Conservation (phyloP, 2,888 invertebrate genomes). For the Archips xylosteana region DNA sequence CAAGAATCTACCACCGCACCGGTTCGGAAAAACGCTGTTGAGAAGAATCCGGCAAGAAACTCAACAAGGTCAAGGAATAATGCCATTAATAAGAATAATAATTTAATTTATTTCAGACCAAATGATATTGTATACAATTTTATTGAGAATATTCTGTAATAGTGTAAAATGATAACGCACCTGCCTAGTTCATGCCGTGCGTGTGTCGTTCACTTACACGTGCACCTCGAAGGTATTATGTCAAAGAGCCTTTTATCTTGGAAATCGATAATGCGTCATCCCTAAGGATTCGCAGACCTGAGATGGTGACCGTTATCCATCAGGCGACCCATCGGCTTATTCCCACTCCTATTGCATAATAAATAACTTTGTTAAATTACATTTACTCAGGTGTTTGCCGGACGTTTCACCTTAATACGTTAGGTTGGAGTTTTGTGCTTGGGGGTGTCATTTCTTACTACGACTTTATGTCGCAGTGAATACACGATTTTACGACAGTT, state of each 20-base stretch:
- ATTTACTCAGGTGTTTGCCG: slow-evolving; percentile 23
- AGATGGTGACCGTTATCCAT: slow-evolving; percentile 40
- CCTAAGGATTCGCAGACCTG: slow-evolving; percentile 3
- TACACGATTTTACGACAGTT: slow-evolving; percentile 34
- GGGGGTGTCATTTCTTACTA: slow-evolving; percentile 25
- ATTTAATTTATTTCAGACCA: no score
- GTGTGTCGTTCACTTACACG: background rate
- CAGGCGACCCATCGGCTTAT: slow-evolving; percentile 34
- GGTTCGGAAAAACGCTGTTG: no score
- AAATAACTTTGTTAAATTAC: slow-evolving; percentile 30
- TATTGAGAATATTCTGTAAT: no score
- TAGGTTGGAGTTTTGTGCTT: slow-evolving; percentile 6
- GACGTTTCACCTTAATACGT: slow-evolving; percentile 8
- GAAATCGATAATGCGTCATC: slow-evolving; percentile 23
- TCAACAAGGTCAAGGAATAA: no score
- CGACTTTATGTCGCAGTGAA: slow-evolving; percentile 35
- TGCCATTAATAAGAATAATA: no score
- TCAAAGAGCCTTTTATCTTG: slow-evolving; percentile 2
- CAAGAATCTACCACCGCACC: no score
- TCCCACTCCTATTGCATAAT: slow-evolving; percentile 29
- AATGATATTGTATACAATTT: no score
- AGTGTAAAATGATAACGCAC: no score
- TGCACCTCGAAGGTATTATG: background rate
- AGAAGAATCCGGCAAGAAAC: no score
- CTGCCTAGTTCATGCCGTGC: no score